Percentiles rank a stretch among this genome's conserved stretches.
These are phyloP conservation scores for Calephelis virginiensis DNA, from an alignment of 1,140 invertebrate genomes.

Conservation along the genomic window DNA sequence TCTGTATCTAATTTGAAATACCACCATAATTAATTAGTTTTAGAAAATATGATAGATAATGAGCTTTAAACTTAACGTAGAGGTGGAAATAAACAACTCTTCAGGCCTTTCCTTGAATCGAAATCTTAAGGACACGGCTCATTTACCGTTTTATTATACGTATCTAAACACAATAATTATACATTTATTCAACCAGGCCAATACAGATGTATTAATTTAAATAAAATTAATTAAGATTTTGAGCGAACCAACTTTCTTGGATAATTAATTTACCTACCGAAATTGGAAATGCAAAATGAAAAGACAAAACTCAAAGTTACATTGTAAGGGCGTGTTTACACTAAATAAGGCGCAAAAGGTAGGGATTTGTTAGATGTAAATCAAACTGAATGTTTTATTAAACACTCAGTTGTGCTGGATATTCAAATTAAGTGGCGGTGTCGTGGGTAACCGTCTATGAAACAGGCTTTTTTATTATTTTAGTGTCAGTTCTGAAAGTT, in stretches of 20 bases:
- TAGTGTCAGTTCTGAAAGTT: background rate
- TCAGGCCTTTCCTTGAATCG: too few relatives aligned
- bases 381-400: slow-evolving; percentile 76
- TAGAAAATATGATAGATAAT: too few relatives aligned
- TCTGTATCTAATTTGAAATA: too few relatives aligned
- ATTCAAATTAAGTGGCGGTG: slow-evolving; percentile 75
- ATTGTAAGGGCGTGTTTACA: slow-evolving; percentile 66
- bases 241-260: slow-evolving; percentile 13
- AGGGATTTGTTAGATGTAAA: slow-evolving; percentile 72
- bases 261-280: slow-evolving; percentile 27
- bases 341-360: slow-evolving; percentile 67
- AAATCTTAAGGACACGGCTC: too few relatives aligned
- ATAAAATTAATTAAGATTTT: slow-evolving; percentile 25
- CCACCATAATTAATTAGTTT: too few relatives aligned
- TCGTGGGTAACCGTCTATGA: slow-evolving; percentile 41
- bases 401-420: slow-evolving; percentile 66
- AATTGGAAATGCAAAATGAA: slow-evolving; percentile 48
- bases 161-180: background rate
- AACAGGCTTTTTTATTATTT: slow-evolving; percentile 29
- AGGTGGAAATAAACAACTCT: too few relatives aligned
- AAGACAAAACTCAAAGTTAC: slow-evolving; percentile 40
- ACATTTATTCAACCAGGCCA: background rate
- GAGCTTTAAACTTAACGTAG: too few relatives aligned
- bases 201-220: slow-evolving; percentile 17
- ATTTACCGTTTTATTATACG: too few relatives aligned